Conservation (phyloP, 2,113 vertebrate genomes). For the Phodopus roborovskii region DNA sequence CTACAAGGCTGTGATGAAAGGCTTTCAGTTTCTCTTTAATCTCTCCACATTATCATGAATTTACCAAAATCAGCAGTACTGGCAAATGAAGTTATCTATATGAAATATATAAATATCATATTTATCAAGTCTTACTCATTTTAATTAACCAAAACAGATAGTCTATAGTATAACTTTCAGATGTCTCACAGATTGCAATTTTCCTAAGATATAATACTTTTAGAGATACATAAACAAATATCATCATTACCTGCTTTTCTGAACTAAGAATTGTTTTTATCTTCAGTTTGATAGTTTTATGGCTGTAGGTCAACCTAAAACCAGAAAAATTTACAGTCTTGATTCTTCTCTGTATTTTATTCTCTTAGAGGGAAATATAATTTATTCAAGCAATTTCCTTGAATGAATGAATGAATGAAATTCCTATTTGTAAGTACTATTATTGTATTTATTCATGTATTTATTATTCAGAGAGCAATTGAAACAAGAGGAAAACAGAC, state of each 20-base stretch:
- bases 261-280: not conserved
- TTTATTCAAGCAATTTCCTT: slow-evolving; percentile 7
- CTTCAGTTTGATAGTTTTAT: slow-evolving; percentile 37
- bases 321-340: not conserved
- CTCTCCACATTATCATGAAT: not conserved
- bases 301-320: not conserved
- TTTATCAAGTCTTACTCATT: not conserved
- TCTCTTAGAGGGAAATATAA: not conserved
- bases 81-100: not conserved
- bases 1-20: not conserved
- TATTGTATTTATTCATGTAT: slow-evolving; percentile 41
- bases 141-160: slow-evolving; percentile 19
- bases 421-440: not conserved
- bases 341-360: not conserved
- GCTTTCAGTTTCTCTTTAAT: not conserved
- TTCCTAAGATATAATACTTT: not conserved
- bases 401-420: no score
- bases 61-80: not conserved
- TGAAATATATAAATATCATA: not conserved
- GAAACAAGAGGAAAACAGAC: not conserved
- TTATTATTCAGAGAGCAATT: not conserved
- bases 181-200: not conserved
- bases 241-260: not conserved
- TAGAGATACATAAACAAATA: not conserved
- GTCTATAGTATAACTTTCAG: not conserved